Base-by-base conservation (phyloP, 2,888 invertebrate genomes). In the Agrotis puta region DNA sequence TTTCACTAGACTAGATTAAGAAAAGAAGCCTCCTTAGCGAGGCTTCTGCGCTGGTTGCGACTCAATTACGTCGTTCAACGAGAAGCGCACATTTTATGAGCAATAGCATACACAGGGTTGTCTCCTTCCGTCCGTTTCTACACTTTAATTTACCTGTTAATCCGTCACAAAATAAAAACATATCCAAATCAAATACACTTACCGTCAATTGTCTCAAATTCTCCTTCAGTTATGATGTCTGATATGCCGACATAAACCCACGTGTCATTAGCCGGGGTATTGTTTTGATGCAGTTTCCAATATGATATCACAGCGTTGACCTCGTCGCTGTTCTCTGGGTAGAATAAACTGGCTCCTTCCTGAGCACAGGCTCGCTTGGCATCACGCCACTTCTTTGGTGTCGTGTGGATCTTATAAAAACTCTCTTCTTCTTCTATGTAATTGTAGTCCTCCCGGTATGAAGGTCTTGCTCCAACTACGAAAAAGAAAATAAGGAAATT, bases 331-430 rank as follows among this genome's bases (percentile, higher is more conserved):
- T 92, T 88, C 14, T 90, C 89, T 2, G 95, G 92, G 54, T 92
- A 93, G 75, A 92, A 94, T 2, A 95, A 76, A 18, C 78, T 81
- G 3, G 93, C 91, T 0, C 94, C 94, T 84, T 94, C 94, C 48
- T 84, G 39, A 0, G 82, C 86, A 70, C 94, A 94, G n/a, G 75
- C 81, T 4, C 76, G 83, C 75, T 90, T 92, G 0, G 94, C 94
- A 2, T 92, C 89, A 9, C 81, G 58, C 94, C 93, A 94, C 16
- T 79, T 87, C 66, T 85, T 91, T 11, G 85, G 88, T 20, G 90
- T 62, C 0, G 91, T 92, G 68, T 94, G 92, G 33, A 94, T 85
- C 85, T 94, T 95, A 84, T 94, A 94, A 69, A 94, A 94, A 71
- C 89, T 88, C 6, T 88, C 64, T 9, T 88, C 84, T 1, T 69